phyloP scores from a whole-genome alignment of 2,888 invertebrate species.

The Xestia sexstrigata region DNA sequence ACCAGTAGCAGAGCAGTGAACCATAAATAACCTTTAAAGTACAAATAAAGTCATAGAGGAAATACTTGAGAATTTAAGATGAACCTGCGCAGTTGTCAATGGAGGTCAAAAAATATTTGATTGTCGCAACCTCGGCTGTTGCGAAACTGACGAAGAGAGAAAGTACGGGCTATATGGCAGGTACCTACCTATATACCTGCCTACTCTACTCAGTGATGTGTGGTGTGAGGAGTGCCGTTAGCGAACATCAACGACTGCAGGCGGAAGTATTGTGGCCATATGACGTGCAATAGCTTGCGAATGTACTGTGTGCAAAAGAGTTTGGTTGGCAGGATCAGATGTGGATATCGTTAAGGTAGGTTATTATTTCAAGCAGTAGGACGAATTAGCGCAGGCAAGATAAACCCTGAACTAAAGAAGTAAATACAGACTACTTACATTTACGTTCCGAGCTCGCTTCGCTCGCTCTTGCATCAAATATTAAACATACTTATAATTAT shows the following conservation, averaged over 20 bases:
- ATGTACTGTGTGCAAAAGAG: slow-evolving; percentile 4
- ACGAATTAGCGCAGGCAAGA: not conserved
- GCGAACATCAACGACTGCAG: slow-evolving; percentile 40
- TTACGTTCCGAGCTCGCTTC: no score
- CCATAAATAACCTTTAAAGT: slow-evolving; percentile 24
- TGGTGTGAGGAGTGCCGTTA: slow-evolving; percentile 36
- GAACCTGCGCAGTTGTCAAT: slow-evolving; percentile 62
- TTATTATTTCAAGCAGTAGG: not conserved
- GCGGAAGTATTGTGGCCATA: slow-evolving; percentile 43
- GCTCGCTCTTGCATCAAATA: no score
- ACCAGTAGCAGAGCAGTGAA: slow-evolving; percentile 10
- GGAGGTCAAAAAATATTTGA: slow-evolving; percentile 71
- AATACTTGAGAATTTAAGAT: slow-evolving; percentile 53
- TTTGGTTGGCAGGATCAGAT: not conserved
- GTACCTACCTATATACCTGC: slow-evolving; percentile 10
- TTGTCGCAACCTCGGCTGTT: slow-evolving; percentile 63
- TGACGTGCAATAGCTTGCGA: slow-evolving; percentile 11
- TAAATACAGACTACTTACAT: no score
- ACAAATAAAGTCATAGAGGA: slow-evolving; percentile 55
- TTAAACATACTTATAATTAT: no score
- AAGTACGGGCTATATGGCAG: slow-evolving; percentile 51
- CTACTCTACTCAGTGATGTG: slow-evolving; percentile 4
- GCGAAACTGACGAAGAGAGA: slow-evolving; percentile 58
- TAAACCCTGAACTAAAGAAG: not conserved
- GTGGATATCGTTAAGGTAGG: not conserved